Conservation (phyloP, 1,140 invertebrate genomes). For the Phortica variegata region DNA sequence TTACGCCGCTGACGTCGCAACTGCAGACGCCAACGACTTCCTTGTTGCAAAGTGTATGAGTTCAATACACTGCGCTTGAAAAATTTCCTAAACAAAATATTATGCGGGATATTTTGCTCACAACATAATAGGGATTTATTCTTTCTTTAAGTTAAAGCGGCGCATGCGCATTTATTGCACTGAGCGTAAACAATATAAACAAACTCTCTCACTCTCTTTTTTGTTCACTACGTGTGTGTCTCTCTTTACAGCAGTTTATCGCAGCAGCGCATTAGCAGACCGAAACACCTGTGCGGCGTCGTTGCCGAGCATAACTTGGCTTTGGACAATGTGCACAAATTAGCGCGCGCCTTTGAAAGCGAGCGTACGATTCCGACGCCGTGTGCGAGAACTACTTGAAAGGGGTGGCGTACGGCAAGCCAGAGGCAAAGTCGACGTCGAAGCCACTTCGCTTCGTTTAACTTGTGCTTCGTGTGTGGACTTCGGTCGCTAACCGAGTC, state of each 20-base stretch:
- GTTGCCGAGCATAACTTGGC: too few relatives aligned
- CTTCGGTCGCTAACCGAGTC: too few relatives aligned
- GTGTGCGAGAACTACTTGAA: too few relatives aligned
- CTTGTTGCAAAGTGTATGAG: slow-evolving; percentile 38
- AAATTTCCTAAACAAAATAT: slow-evolving; percentile 42
- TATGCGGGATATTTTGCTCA: slow-evolving; percentile 46
- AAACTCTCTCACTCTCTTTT: slow-evolving; percentile 13
- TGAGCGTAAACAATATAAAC: slow-evolving; percentile 1
- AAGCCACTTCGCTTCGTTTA: background rate
- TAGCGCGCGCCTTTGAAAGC: too few relatives aligned
- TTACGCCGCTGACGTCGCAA: too few relatives aligned
- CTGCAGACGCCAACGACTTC: too few relatives aligned
- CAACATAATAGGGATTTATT: too few relatives aligned
- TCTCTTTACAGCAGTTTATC: slow-evolving; percentile 3
- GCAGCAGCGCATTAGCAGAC: slow-evolving; percentile 16
- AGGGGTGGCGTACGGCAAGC: too few relatives aligned
- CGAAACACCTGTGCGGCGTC: too few relatives aligned
- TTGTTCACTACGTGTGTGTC: slow-evolving; percentile 15
- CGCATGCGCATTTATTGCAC: slow-evolving; percentile 23
- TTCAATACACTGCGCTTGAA: slow-evolving; percentile 40
- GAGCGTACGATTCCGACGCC: too few relatives aligned
- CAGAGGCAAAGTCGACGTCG: background rate
- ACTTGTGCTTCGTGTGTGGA: background rate
- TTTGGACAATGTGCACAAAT: too few relatives aligned
- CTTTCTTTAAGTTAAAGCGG: background rate